Evolutionary conservation across 2,113 vertebrate species (phyloP), one percentile per base, ranked within the genome.

Genomic region (Heterotilapia buettikoferi): DNA sequence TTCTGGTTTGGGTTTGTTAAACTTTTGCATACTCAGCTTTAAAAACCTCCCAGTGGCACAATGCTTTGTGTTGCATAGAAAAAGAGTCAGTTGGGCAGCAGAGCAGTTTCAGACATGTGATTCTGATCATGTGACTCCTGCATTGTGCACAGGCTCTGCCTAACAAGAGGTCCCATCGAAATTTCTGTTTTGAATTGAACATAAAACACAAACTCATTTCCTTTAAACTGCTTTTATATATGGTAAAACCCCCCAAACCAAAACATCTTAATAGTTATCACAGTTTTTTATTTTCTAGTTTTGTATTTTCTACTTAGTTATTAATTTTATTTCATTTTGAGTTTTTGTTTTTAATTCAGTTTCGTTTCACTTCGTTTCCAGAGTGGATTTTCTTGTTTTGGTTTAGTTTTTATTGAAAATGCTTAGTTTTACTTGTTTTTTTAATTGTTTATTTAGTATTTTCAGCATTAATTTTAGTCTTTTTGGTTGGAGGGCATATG

Each of bases 221-320:
- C 5, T 16, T 45, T 73, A 73, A 45, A 50, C 26, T 33, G 18
- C 0, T 78, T 31, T 13, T 52, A 11, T 3, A 78, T 19, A 50
- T 29, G 6, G 73, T 29, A 73, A 3, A 36, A 1, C 0, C 2
- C 9, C 59, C 1, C 19, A 24, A 47, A 76, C 61, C 4, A 47
- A 76, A 50, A 47, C 24, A 50, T 78, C 26, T 13, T 19, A 0
- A 31, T 19, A 29, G 21, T 6, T 36, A n/a, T 38, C 61, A 36
- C 6, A 66, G 33, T 36, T 66, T 66, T 66, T 38, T 2, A 36
- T 66, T 38, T 66, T 66, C 18, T 66, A 66, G 18, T 66, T 66
- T 38, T 66, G 19, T 38, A 66, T 66, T 66, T 66, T 66, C 19
- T 38, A 66, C 0, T 2, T 66, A 38, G 19, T 66, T 38, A 66